Evolutionary conservation across 2,888 invertebrate genomes (phyloP), one percentile per base, ranked within the genome.

Genomic region (Chromoteleia sp.): DNA sequence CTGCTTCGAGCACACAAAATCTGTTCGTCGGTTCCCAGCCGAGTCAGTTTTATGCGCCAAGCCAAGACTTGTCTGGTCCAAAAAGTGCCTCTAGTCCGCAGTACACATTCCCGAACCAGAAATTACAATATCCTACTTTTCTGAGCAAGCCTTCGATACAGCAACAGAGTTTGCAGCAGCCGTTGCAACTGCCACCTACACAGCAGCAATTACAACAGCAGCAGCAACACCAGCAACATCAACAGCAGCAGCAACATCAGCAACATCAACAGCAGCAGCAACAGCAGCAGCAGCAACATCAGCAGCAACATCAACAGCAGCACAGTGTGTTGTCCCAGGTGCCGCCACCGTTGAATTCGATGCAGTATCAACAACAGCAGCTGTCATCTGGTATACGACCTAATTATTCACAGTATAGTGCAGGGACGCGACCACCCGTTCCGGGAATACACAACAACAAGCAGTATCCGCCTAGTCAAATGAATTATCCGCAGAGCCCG

Each of bases 381-480:
- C 0, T 12, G 12, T 58, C 54, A 39, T 2, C n/a, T 14, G 43
- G 48, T 14, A 14, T 15, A 15, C 48, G 68, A 33, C 56, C 61
- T 14, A 71, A 36, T 48, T 74, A 73, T 56, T 48, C 61, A 6
- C 68, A 58, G 8, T 45, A 59, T 15, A 52, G 67, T 1, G 2
- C 39, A 6, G 25, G 36, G 0, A 14, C 58, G 0, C 54, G 56
- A 3, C 84, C 83, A 45, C 81, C 79, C 15, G 39, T 80, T 25
- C 85, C 86, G 36, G 84, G 80, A 33, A 39, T 67, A 25, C 85
- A 84, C 59, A 83, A 81, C 73, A 86, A 77, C 65, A 87, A 87
- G 77, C 87, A 87, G 79, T 89, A 86, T 83, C 84, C 87, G 81
- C 68, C 85, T 85, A 87, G 88, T 84, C 89, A 88, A 83, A 86